Evolutionary conservation across 2,113 vertebrate genomes (phyloP), one percentile per base, ranked within the genome.

Genomic region (pig (Sus scrofa)): DNA sequence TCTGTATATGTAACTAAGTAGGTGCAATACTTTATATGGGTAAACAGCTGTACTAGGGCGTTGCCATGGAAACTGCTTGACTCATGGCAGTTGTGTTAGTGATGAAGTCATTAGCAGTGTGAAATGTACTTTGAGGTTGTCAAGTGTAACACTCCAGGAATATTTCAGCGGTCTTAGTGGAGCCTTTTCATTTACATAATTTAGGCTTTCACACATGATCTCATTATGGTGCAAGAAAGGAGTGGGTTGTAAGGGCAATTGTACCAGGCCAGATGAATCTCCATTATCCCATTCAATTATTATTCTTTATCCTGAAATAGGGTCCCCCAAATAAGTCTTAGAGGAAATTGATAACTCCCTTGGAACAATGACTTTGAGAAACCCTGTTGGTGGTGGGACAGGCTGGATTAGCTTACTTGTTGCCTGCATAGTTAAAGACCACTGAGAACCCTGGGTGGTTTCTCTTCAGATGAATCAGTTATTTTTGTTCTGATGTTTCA

Each of bases 51-150:
- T 98, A 98, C 98, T 94, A 98, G 98, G 98, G 92, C 22, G 98
- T 99, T 99, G 98, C 98, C 97, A 98, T 98, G 98, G 99, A 98
- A 99, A 99, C 99, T 97, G 98, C 98, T 98, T 99, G 98, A 98
- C 98, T 99, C 98, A 98, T 98, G 98, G 98, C 98, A 98, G 98
- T 99, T 98, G 98, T 98, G 98, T 98, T 99, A 98, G 98, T 98
- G 98, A 99, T 98, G 98, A 98, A 99, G 98, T 98, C 98, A 99
- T 99, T 99, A 99, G 98, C 97, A 89, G 98, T 98, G 98, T 98
- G 99, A 99, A 99, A 99, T 98, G 98, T 98, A 98, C 99, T 98
- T 99, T 98, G 98, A 98, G 98, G 98, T 98, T 99, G 98, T 99
- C 98, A 99, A 99, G 98, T 98, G 98, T 98, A 97, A 98, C 98